phyloP scores from a whole-genome alignment of 2,888 invertebrate genomes.

The Aporophyla lueneburgensis region DNA sequence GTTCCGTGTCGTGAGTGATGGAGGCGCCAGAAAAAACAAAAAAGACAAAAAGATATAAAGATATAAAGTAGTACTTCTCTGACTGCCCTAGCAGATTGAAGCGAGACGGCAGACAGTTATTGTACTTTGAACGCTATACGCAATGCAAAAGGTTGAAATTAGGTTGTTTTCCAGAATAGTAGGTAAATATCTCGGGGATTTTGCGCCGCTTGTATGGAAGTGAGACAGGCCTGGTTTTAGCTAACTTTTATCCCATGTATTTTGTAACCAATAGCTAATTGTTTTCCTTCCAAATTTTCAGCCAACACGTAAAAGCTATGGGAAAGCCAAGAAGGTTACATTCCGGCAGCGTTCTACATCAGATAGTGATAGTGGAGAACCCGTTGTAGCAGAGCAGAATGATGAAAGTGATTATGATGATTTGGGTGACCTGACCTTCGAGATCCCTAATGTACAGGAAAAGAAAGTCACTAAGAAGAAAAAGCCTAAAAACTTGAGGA shows the following conservation, averaged over 20 bases:
- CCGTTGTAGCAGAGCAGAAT: constrained; percentile 46
- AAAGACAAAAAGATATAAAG: too few relatives aligned
- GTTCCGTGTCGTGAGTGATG: too few relatives aligned
- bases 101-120: too few relatives aligned
- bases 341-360: constrained; percentile 76
- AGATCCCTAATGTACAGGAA: constrained; percentile 76
- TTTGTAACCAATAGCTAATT: not conserved
- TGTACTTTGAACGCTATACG: too few relatives aligned
- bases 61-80: too few relatives aligned
- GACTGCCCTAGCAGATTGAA: too few relatives aligned
- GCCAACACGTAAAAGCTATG: constrained; percentile 85
- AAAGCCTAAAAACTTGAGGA: constrained; percentile 75
- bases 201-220: too few relatives aligned
- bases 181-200: too few relatives aligned
- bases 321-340: constrained; percentile 84
- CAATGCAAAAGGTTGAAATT: too few relatives aligned
- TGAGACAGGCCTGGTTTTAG: too few relatives aligned
- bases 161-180: too few relatives aligned
- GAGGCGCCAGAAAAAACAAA: too few relatives aligned
- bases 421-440: constrained; percentile 81
- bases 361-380: constrained; percentile 71
- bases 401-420: constrained; percentile 80
- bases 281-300: constrained; percentile 68
- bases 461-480: constrained; percentile 79
- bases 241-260: not conserved